Evolutionary conservation across 2,888 invertebrate genomes (phyloP), one percentile per base, ranked within the genome.

Genomic region (Temnothorax rugatulus): DNA sequence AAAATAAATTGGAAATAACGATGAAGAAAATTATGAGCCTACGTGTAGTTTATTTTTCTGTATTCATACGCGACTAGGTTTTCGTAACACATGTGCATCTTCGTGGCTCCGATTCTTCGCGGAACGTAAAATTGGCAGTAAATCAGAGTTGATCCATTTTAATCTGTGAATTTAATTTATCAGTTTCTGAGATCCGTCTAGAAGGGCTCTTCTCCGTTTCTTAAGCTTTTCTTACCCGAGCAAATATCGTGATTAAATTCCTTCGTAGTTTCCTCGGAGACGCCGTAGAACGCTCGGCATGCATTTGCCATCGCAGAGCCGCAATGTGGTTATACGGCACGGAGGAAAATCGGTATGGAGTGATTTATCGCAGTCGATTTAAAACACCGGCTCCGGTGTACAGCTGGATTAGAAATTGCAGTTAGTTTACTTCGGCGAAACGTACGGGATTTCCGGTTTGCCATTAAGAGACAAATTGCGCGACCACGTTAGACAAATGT

Each of bases 381-480:
- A 68, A 66, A 54, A 38, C 57, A 68, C 82, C 66, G 83, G 61
- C 44, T 74, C 21, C 18, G 74, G 41, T 9, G 38, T 68, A 77
- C 68, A 74, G 86, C 64, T 66, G 76, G 82, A 88, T 88, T 88
- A 88, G 88, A 87, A 88, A 88, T 87, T 82, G 81, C 82, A 83
- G 83, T 84, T 83, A 79, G 87, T 85, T 87, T 74, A 57, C 76
- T 79, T 41, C 82, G 82, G 82, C 68, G 59, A 84, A 86, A 85
- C 83, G 87, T 81, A 87, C 76, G 81, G 57, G 41, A 82, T 85
- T 87, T 87, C 84, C 83, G 83, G 64, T 69, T 86, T 84, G 84
- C 79, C 77, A 87, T 88, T 84, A 71, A 57, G 74, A 85, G 86
- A 89, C 83, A 86, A 89, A 89, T 89, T 84, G 82, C 89, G 38